Conservation (phyloP, 2,888 invertebrate genomes). For the Pimpla rufipes region DNA sequence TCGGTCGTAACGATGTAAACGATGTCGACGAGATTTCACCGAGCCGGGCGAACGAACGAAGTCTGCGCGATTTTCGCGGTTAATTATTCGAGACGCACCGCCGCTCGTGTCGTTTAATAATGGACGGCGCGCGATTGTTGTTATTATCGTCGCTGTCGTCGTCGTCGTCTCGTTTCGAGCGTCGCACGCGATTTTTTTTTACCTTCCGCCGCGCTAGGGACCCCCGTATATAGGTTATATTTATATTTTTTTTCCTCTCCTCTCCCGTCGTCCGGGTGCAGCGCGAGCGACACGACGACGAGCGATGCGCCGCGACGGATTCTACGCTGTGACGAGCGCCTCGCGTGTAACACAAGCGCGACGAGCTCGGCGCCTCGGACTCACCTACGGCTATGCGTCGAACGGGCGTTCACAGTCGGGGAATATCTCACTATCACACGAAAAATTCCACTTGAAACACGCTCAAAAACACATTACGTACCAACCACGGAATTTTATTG, state of each 20-base stretch:
- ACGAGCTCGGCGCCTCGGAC: constrained; percentile 19
- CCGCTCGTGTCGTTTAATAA: background rate
- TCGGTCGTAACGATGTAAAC: background rate
- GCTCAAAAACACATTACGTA: constrained; percentile 82
- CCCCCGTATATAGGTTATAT: constrained; percentile 74
- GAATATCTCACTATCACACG: constrained; percentile 81
- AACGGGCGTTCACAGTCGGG: constrained; percentile 78
- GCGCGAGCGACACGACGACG: background rate
- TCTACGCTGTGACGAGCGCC: no score
- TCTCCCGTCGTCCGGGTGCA: constrained; percentile 34
- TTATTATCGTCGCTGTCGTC: no score
- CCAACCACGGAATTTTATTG: constrained; percentile 81
- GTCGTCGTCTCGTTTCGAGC: constrained; percentile 45
- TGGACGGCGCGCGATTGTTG: constrained; percentile 23
- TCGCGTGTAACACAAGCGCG: background rate
- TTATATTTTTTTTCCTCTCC: constrained; percentile 72
- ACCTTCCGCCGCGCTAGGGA: constrained; percentile 23
- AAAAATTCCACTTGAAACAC: constrained; percentile 78
- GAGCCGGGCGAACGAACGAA: background rate
- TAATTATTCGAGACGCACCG: background rate
- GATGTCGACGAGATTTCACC: background rate
- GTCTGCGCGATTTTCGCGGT: background rate
- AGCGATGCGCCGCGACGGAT: background rate
- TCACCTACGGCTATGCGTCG: constrained; percentile 76
- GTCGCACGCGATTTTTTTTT: constrained; percentile 41